Percentiles rank a stretch among this genome's conserved stretches.
These are phyloP conservation scores for Galagoides demidoff DNA, from an alignment of 2,797 vertebrate species.

Conservation along the genomic window DNA sequence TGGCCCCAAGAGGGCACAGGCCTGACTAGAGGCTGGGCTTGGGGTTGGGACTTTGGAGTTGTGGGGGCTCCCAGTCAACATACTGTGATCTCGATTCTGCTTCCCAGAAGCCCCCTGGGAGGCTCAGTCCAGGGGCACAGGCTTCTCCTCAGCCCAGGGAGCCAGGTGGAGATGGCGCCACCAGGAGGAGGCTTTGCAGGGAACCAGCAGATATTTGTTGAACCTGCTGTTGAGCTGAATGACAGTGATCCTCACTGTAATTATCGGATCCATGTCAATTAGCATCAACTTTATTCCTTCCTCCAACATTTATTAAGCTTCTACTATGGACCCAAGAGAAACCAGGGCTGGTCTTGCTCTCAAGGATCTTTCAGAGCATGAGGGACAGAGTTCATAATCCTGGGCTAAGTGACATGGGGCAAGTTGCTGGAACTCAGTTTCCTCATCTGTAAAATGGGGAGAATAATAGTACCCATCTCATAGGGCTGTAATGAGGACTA, in stretches of 20 bases:
- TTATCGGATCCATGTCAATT: fast-evolving
- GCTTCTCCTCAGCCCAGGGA: not conserved
- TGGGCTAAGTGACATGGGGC: not conserved
- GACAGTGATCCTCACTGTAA: not conserved
- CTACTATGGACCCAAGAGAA: not conserved
- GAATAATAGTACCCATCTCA: not conserved
- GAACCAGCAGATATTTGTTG: not conserved
- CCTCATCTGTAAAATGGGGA: not conserved
- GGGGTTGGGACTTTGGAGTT: not conserved
- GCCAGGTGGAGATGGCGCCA: fast-evolving
- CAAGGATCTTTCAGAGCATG: not conserved
- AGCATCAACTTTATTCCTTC: too few relatives aligned
- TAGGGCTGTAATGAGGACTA: fast-evolving
- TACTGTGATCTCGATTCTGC: not conserved
- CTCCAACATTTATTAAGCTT: not conserved
- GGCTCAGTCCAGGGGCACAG: not conserved
- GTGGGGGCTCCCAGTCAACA: fast-evolving
- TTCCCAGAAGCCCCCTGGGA: not conserved
- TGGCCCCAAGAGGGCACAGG: not conserved
- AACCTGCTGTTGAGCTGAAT: not conserved
- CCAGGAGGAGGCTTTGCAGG: not conserved
- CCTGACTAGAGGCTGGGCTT: not conserved
- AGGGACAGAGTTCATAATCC: not conserved
- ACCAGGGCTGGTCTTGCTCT: not conserved
- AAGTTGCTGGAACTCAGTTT: not conserved